Evolutionary conservation across 2,888 invertebrate species (phyloP), one percentile per base, ranked within the genome.

Genomic region (Galerucella pusilla): DNA sequence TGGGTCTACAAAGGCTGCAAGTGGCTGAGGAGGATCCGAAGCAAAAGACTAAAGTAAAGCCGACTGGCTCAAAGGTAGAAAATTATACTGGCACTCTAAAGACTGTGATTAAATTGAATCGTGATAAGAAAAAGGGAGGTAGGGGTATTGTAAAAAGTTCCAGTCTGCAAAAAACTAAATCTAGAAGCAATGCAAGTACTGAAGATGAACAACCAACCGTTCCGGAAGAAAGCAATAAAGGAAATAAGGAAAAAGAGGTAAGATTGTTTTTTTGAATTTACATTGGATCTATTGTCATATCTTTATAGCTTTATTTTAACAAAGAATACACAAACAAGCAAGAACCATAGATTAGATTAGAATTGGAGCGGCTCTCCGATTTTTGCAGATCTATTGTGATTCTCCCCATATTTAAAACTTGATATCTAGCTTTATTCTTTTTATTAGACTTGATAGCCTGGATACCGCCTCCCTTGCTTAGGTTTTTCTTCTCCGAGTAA

Each of bases 11-110:
- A 49, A 94, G 94, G 0, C 90, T 93, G 81, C 92, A 93, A 82
- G 94, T 93, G 9, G 94, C 94, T 0, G 93, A 93, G 78, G 92
- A 92, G 35, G 35, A 35, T 12, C n/a, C 35, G 11, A 92, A 91
- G 64, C 71, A 78, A 65, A 84, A 81, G 60, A 79, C 79, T 60
- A 84, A 84, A 73, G 82, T 82, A 60, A 82, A 83, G 75, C 72
- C 77, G 25, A 61, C 73, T 20, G 80, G 80, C 49, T 61, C 49
- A 12, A 70, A 28, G 54, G 70, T 75, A 69, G 85, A 85, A 57
- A 82, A 91, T 81, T 94, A 93, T 83, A 94, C 94, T 2, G 96
- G 96, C 57, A 95, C 95, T 0, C 86, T 96, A 79, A 96, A 95
- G 85, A 95, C 95, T 81, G 93, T 96, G 82, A 96, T 96, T 82